Base-by-base conservation (phyloP, 1,140 invertebrate genomes). In the Trichoplusia ni region DNA sequence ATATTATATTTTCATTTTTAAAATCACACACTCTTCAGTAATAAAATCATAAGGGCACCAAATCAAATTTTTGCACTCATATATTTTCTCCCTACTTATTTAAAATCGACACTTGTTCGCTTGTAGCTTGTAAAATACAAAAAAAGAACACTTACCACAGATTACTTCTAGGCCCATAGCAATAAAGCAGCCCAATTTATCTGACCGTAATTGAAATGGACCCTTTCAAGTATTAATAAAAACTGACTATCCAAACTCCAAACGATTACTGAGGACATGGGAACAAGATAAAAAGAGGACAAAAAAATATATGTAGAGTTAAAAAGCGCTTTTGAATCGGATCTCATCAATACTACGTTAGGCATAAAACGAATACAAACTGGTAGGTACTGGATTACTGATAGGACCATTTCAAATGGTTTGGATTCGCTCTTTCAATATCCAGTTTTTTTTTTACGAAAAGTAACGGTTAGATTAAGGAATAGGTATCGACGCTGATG, bases 351-450 rank as follows among this genome's bases (percentile, higher is more conserved):
- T 51, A 51, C 9, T 7, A 38, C 33, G 35, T 54, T 37, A 54
- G 11, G 21, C 21, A 51, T 23, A 38, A 38, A 38, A 54, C 11
- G 13, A 49, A n/a, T n/a, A 51, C 29, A 35, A 21, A 21, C 29
- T 8, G 40, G 4, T 42, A n/a, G n/a, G 13, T 59, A 33, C 11
- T 18, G 25, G 38, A 59, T 46, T 59, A 46, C 56, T 59, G 25
- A 35, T 33, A 44, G 40, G 23, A 9, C 25, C 35, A 11, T 58
- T 58, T 58, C 29, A 42, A 18, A 19, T 40, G 51, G 25, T 38
- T 19, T 40, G 29, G 27, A 2, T n/a, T 9, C 27, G 19, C 4
- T 49, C 9, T 5, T 31, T 14, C 18, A 23, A 19, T 11, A 9
- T 11, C 2, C 5, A 1, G 11, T 8, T 47, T 29, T 29, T 27